A percentile compares a stretch with the other conserved stretches of the same genome.
Evolutionary conservation across 2,888 invertebrate species (phyloP).

Genomic region (Lingula anatina): DNA sequence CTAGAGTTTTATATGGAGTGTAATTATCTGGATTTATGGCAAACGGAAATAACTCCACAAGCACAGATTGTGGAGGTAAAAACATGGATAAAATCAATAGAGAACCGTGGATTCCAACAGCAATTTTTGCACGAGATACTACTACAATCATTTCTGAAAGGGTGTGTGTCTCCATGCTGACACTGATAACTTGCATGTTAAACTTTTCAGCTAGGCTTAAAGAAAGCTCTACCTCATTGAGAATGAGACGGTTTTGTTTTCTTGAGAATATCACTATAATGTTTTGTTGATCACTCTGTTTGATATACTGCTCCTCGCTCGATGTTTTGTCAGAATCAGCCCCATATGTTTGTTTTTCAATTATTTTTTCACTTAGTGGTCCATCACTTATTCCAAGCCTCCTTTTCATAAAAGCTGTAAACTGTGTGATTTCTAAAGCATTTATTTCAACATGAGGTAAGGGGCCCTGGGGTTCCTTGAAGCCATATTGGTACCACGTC

Average conservation of each 20-base stretch:
- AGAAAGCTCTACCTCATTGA: conserved; percentile 53
- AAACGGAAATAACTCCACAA: conserved; percentile 57
- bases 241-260: conserved; percentile 50
- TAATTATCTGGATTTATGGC: conserved; percentile 53
- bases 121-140: conserved; percentile 27
- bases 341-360: too few species aligned
- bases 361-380: too few species aligned
- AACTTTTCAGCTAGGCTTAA: conserved; percentile 25
- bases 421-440: conserved; percentile 15
- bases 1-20: conserved; percentile 53
- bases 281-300: too few species aligned
- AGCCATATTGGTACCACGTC: conserved; percentile 57
- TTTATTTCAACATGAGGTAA: conserved; percentile 21
- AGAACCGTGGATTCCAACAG: conserved; percentile 55
- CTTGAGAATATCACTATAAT: conserved; percentile 44
- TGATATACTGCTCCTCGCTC: conserved; percentile 19
- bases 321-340: too few species aligned
- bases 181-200: conserved; percentile 28
- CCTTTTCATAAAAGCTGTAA: conserved; percentile 15
- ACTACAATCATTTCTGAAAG: conserved; percentile 34
- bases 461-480: conserved; percentile 52
- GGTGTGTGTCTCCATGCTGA: conserved; percentile 33
- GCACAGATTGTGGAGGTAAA: conserved; percentile 41
- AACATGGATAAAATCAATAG: conserved; percentile 52
- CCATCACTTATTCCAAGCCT: conserved; percentile 13